Evolutionary conservation across 1,140 invertebrate genomes (phyloP), one percentile per base, ranked within the genome.

Genomic region (Brachystomella parvula): DNA sequence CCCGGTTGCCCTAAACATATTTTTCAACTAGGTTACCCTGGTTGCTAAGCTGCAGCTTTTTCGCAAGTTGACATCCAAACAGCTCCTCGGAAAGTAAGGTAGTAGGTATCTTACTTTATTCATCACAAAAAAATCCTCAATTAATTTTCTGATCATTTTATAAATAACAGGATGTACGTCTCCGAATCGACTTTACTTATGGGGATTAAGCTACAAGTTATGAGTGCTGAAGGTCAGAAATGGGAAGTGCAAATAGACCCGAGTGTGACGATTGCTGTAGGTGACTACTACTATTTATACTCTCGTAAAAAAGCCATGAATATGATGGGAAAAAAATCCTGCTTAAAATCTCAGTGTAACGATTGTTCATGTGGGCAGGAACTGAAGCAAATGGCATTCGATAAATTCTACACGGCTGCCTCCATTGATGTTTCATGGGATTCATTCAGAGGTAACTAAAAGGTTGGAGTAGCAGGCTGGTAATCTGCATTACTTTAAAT

Each of bases 171-270:
- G 12, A 71, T 71, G 69, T 71, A 67, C 67, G 69, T 71, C 12
- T 67, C 69, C 35, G 69, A 71, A 26, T 67, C 69, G 1, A 67
- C 62, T n/a, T 35, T 71, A 21, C 63, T 71, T n/a, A 71, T 71
- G 70, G 67, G 66, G 53, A 69, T 61, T 0, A 66, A 72, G 57
- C 24, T 72, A 15, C 66, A 61, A 30, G 31, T 71, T 1, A 35
- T 72, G n/a, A 72, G 49, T 63, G 44, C 67, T 9, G 70, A 72
- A 63, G 67, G 70, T 28, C 44, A 39, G 9, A 44, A 19, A 2
- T 65, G 69, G 70, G 47, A 47, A 24, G 49, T 61, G 15, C 64
- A 69, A 9, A 24, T 69, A 31, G 67, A 69, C 21, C 67, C 67
- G 1, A 64, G 31, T 62, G 59, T 62, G 0, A 72, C 65, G 2